phyloP scores from a whole-genome alignment of 2,113 vertebrate genomes.

The Anarhynchus alexandrinus region DNA sequence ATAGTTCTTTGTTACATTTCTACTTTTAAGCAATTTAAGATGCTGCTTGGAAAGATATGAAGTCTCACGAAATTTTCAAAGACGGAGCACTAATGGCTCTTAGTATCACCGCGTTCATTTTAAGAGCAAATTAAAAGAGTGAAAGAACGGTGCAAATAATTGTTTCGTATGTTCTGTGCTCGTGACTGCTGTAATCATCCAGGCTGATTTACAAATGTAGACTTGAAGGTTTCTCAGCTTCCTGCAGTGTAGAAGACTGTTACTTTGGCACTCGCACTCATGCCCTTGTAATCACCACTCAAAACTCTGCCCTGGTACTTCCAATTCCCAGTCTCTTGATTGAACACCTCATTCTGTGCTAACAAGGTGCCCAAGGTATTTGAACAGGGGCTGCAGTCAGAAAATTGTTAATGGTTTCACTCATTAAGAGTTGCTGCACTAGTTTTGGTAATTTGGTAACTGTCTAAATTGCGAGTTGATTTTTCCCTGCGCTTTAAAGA shows the following conservation, averaged over 20 bases:
- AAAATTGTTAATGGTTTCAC: conserved; percentile 81
- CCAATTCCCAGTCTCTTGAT: conserved; percentile 92
- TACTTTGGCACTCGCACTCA: conserved; percentile 89
- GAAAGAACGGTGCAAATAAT: conserved; percentile 79
- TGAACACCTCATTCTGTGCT: conserved; percentile 98
- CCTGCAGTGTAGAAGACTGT: conserved; percentile 95
- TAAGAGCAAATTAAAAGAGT: conserved; percentile 81
- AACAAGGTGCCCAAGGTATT: conserved; percentile 94
- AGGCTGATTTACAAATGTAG: conserved; percentile 99
- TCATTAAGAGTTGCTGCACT: conserved; percentile 78
- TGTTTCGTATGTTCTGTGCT: conserved; percentile 85
- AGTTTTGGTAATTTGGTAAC: conserved; percentile 83
- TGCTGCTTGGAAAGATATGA: conserved; percentile 45
- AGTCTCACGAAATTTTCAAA: conserved; percentile 62
- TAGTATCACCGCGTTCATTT: conserved; percentile 72
- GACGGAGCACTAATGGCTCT: conserved; percentile 65
- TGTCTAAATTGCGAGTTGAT: conserved; percentile 76
- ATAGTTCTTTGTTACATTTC: conserved; percentile 39
- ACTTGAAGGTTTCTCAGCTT: conserved; percentile 98
- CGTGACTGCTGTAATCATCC: conserved; percentile 97
- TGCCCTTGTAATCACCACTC: conserved; percentile 98
- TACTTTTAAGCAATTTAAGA: conserved; percentile 32
- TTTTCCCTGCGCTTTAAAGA: conserved; percentile 64
- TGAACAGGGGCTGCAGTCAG: conserved; percentile 76
- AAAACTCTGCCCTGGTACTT: conserved; percentile 90